phyloP scores from a whole-genome alignment of 2,888 invertebrate species.

The Bursaphelenchus okinawaensis region DNA sequence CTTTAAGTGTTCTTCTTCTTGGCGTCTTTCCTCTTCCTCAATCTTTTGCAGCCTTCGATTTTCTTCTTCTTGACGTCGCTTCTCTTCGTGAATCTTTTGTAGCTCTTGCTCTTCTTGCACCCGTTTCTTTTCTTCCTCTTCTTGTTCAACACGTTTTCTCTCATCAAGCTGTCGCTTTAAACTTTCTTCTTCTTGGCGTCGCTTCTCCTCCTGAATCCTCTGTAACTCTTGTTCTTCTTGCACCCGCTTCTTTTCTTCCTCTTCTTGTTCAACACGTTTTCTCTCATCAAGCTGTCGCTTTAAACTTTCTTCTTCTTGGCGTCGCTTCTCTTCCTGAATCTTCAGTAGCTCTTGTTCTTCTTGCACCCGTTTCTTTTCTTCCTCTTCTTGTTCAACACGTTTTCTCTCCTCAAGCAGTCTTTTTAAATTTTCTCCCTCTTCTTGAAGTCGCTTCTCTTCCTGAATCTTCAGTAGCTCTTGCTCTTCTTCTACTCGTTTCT shows the following conservation, averaged over 20 bases:
- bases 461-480: neutral
- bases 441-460: neutral
- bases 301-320: too few species aligned
- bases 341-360: neutral
- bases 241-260: conserved; percentile 1
- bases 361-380: neutral
- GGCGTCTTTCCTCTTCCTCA: neutral
- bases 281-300: neutral
- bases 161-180: neutral
- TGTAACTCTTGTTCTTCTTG: neutral
- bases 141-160: neutral
- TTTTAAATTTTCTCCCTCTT: neutral
- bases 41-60: neutral
- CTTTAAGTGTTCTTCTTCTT: neutral
- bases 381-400: neutral
- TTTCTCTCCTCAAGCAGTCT: neutral
- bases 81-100: neutral
- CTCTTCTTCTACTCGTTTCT: neutral
- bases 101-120: too few species aligned
- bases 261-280: neutral
- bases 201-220: neutral
- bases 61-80: too few species aligned
- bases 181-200: neutral
- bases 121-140: neutral
- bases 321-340: neutral